Evolutionary conservation across 2,888 invertebrate species (phyloP), one percentile per base, ranked within the genome.

Genomic region (Callyntrura guangdongensis): DNA sequence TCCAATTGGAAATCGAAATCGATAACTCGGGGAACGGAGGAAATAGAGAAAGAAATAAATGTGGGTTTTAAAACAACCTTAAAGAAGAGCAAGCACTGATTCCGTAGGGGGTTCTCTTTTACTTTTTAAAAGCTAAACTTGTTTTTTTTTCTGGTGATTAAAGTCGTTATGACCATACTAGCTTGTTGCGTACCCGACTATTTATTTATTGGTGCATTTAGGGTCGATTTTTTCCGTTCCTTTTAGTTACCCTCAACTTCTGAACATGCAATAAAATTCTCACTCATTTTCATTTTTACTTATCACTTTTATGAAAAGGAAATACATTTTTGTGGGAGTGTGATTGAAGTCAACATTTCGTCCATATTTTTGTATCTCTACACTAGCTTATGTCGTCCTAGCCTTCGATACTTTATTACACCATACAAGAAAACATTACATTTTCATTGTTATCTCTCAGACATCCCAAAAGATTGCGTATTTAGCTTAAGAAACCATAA

Each of bases 401-500:
- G n/a, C n/a, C n/a, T n/a, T n/a, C n/a, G n/a, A n/a, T n/a, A n/a
- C n/a, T n/a, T n/a, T n/a, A n/a, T n/a, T n/a, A n/a, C n/a, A n/a
- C n/a, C n/a, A n/a, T n/a, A n/a, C n/a, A 64, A 11, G 25, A 64
- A 25, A 64, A 64, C 25, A 2, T 25, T 25, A 25, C 64, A 25
- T 64, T 9, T 9, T 9, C 72, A 25, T 72, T 67, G 17, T 17
- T 11, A 12, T 27, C 1, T n/a, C n/a, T n/a, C 12, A 74, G 20
- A 47, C 6, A 27, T 20, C 49, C 47, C 74, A 74, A 74, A 2
- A 36, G 36, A 36, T 36, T 36, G 36, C 3, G 3, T 36, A 36
- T 36, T n/a, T n/a, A n/a, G 74, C 49, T 74, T 49, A 49, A 74
- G 74, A 74, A 74, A 49, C 74, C 74, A 49, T 74, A 74, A 47